Base-by-base conservation (phyloP, 1,140 invertebrate species). In the Lerema accius region DNA sequence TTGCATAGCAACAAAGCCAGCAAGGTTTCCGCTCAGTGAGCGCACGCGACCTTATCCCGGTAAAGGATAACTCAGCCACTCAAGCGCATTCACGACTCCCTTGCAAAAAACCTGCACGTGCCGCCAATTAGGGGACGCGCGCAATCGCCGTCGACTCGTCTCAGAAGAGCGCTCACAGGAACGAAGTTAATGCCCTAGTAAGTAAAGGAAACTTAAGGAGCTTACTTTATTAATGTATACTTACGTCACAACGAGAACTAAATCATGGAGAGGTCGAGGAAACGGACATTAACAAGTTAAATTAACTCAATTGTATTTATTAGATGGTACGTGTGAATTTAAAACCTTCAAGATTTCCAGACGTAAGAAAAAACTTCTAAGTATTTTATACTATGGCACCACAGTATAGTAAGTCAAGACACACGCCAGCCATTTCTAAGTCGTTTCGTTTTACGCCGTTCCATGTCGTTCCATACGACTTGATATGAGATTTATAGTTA, bases 31-130 rank as follows among this genome's bases (percentile, higher is more conserved):
- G 45, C 40, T 58, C 16, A 40, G 28, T 50, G 53, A 48, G 50
- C 51, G 50, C 67, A 69, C 67, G 62, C 67, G 67, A 56, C 56
- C 61, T 39, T 51, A 49, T 51, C 50, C 61, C 55, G n/a, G 40
- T 49, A 55, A 67, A 73, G 69, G 78, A 66, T 67, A 64, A 39
- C 28, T 23, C 19, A 23, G 19, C 19, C 19, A 53, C 50, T 26
- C 13, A 43, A 55, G 73, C 69, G 78, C 74, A 75, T 79, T 82
- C 68, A 80, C 71, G 63, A 63, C 53, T 63, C 67, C 67, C 67
- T 56, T 37, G 63, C 68, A 82, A 84, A 82, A 88, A 82, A 75
- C 67, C 60, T 79, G 77, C 87, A 84, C 87, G 87, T 84, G 87
- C 84, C 86, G 75, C 48, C 78, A 82, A 84, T 90, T 88, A 86